A percentile compares a stretch with the other conserved stretches of the same genome.
phyloP scores from a whole-genome alignment of 2,113 vertebrate genomes.

The Eclectus roratus region DNA sequence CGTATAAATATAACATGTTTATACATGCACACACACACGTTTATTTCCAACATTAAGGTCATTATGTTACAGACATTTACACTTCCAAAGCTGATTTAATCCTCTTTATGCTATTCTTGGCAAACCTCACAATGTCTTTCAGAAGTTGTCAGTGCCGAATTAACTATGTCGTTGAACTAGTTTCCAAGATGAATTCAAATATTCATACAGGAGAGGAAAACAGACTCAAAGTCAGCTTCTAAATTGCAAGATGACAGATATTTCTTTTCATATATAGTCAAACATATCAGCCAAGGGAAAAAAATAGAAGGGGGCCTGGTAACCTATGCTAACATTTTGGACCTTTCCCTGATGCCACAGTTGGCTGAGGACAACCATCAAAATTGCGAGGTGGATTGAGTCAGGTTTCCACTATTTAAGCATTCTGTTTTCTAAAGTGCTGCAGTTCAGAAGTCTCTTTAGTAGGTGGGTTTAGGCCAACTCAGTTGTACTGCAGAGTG shows the following conservation, averaged over 20 bases:
- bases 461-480: not conserved
- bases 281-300: not conserved
- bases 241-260: not conserved
- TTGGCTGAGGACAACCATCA: not conserved
- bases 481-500: not conserved
- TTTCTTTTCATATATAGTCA: not conserved
- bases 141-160: not conserved
- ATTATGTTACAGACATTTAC: not conserved
- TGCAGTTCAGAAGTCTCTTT: not conserved
- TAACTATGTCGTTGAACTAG: not conserved
- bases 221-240: not conserved
- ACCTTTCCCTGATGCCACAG: not conserved
- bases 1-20: not conserved
- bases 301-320: not conserved
- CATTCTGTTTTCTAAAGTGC: not conserved
- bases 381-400: rapidly evolving
- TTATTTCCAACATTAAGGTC: not conserved
- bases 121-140: not conserved
- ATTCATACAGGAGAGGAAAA: not conserved
- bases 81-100: conserved; percentile 19
- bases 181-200: not conserved
- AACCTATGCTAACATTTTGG: not conserved
- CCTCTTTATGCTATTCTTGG: not conserved
- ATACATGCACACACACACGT: not conserved
- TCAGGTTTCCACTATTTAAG: not conserved